Evolutionary conservation across 2,888 invertebrate species (phyloP), one percentile per base, ranked within the genome.

Genomic region (Belgica antarctica): DNA sequence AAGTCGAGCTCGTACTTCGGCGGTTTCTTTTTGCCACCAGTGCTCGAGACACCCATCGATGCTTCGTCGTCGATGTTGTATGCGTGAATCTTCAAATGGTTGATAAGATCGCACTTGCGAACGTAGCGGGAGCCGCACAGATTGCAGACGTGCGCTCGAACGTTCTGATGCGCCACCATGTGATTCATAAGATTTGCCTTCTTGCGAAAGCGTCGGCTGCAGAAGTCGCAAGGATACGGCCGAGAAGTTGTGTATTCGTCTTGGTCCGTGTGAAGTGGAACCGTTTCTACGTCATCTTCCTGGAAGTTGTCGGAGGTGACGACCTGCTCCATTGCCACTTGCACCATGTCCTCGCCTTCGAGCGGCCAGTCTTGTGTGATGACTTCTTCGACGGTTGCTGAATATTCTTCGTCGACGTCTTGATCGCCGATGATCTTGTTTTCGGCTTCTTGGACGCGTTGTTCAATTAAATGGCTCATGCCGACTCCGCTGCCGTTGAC

Each of bases 191-290:
- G 82, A 72, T 89, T 90, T 2, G 88, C 88, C 76, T 92, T 92
- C 76, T 92, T 92, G 47, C 90, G 86, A 78, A 92, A 92, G 72
- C 92, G 83, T 0, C 91, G 84, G 72, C 90, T 90, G 77, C 92
- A 92, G 77, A 92, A 92, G 77, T 92, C 92, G 77, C 92, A 92
- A 0, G 92, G 92, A 82, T 89, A 91, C 0, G 92, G 92, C 2
- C 91, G 83, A 19, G 78, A 62, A 0, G 79, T 77, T 15, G 86
- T 85, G 75, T 88, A 87, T 74, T 90, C 89, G 76, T 87, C 87
- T 80, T 91, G 91, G 77, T 90, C 90, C 28, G 90, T 89, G 59
- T 91, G 90, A 73, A 92, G 79, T 2, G 90, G 89, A 62, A 91
- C 89, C 1, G 65, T 46, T 8, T 65, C 65, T 3, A 25, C 12